phyloP scores from a whole-genome alignment of 92 coral and sea anemone species.

The Nematostella vectensis region DNA sequence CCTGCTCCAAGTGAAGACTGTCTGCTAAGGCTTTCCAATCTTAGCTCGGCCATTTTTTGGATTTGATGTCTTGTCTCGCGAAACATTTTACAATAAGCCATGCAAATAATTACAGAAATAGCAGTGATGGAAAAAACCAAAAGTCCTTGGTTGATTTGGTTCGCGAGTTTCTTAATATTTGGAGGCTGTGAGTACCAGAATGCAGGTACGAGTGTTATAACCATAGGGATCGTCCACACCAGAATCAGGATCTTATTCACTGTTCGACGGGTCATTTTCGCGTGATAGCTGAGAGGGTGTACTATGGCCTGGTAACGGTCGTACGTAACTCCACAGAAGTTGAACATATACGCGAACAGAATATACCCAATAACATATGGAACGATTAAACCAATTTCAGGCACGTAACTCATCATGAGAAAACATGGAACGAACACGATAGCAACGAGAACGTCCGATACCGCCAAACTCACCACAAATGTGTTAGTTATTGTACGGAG shows the following conservation, averaged over 20 bases:
- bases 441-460: constrained; percentile 76
- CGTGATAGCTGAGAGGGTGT: constrained; percentile 68
- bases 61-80: constrained; percentile 75
- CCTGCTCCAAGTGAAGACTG: neutral
- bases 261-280: constrained; percentile 45
- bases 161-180: constrained; percentile 17
- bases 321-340: constrained; percentile 87
- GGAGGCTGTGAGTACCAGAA: constrained; percentile 54
- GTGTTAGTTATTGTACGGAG: constrained; percentile 81
- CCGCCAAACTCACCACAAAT: constrained; percentile 77
- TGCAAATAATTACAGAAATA: constrained; percentile 39
- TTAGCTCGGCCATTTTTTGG: constrained; percentile 29
- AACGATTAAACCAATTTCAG: constrained; percentile 27
- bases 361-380: constrained; percentile 82
- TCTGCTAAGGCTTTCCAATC: neutral
- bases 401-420: constrained; percentile 18
- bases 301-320: constrained; percentile 81
- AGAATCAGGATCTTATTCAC: constrained; percentile 48
- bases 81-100: constrained; percentile 60
- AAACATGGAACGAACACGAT: constrained; percentile 70
- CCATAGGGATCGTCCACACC: constrained; percentile 66
- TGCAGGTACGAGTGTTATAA: constrained; percentile 52
- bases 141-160: constrained; percentile 62
- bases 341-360: constrained; percentile 80
- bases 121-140: constrained; percentile 50